phyloP scores from a whole-genome alignment of 2,113 vertebrate species.

The Cottus gobio region DNA sequence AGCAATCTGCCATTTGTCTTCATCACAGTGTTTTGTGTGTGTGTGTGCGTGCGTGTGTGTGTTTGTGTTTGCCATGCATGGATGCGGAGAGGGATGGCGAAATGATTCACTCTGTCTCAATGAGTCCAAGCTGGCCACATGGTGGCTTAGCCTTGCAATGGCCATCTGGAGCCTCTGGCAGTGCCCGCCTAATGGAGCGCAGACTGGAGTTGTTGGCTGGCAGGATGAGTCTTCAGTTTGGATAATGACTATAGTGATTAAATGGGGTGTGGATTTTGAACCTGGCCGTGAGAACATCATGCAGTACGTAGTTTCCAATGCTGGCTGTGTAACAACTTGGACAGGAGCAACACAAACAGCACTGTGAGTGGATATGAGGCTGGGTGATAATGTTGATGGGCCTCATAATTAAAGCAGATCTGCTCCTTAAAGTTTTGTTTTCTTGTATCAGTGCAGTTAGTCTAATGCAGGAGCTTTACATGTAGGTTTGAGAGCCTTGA shows the following conservation, averaged over 20 bases:
- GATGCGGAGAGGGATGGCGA: constrained; percentile 29
- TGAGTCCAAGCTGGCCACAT: constrained; percentile 46
- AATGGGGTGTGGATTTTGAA: constrained; percentile 52
- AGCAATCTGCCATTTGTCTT: constrained; percentile 30
- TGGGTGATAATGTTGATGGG: constrained; percentile 29
- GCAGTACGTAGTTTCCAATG: constrained; percentile 40
- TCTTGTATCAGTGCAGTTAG: neutral
- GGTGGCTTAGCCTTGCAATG: constrained; percentile 32
- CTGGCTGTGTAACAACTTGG: constrained; percentile 37
- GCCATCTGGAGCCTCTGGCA: constrained; percentile 69
- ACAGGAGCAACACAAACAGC: constrained; percentile 11
- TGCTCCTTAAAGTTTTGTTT: constrained; percentile 18
- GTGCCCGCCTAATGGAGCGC: constrained; percentile 43
- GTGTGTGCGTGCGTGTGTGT: constrained; percentile 1
- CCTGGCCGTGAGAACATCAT: constrained; percentile 44
- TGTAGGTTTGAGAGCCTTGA: neutral
- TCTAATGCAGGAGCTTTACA: neutral
- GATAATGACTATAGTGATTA: constrained; percentile 61
- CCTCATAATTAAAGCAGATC: constrained; percentile 43
- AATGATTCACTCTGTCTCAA: constrained; percentile 57
- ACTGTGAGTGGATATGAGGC: constrained; percentile 7
- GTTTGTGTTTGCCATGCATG: constrained; percentile 44
- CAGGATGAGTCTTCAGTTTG: constrained; percentile 58
- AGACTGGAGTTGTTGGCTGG: constrained; percentile 52
- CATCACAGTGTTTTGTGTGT: constrained; percentile 13